Percentiles rank a stretch among this genome's conserved stretches.
Conservation (phyloP, 2,797 vertebrate genomes). For the Heteromormyrus szaboi region DNA sequence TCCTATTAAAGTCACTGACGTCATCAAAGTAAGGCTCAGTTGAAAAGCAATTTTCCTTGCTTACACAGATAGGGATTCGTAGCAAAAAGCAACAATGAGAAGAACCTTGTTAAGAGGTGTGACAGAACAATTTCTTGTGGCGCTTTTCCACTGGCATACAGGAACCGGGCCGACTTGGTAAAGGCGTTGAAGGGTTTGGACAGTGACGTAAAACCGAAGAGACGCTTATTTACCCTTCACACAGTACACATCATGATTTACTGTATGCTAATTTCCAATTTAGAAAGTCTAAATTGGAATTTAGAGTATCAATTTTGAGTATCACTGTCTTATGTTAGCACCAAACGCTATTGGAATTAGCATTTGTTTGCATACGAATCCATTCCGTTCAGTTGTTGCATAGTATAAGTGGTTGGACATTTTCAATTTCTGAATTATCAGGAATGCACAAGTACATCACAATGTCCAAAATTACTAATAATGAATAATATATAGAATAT, state of each 20-base stretch:
- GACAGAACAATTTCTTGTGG: not conserved
- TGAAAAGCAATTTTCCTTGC: not conserved
- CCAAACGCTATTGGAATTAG: no score
- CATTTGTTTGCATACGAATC: not conserved
- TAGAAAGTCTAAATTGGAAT: no score
- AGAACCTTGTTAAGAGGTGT: not conserved
- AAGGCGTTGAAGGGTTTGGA: not conserved
- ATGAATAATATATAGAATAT: not conserved
- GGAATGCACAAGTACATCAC: not conserved
- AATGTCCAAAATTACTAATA: not conserved
- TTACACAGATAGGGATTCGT: not conserved
- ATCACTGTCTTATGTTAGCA: no score
- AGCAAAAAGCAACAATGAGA: not conserved
- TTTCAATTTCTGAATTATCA: not conserved
- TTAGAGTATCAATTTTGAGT: no score
- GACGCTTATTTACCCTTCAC: not conserved
- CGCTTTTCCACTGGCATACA: not conserved
- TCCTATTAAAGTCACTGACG: not conserved
- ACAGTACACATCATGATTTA: not conserved
- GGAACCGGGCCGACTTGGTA: not conserved
- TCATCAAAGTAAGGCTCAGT: not conserved
- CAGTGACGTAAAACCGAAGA: not conserved
- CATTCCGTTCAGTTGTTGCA: not conserved
- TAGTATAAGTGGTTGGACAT: not conserved
- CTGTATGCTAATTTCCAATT: not conserved